Evolutionary conservation across 1,140 invertebrate genomes (phyloP), one percentile per base, ranked within the genome.

Genomic region (Anoplophora glabripennis): DNA sequence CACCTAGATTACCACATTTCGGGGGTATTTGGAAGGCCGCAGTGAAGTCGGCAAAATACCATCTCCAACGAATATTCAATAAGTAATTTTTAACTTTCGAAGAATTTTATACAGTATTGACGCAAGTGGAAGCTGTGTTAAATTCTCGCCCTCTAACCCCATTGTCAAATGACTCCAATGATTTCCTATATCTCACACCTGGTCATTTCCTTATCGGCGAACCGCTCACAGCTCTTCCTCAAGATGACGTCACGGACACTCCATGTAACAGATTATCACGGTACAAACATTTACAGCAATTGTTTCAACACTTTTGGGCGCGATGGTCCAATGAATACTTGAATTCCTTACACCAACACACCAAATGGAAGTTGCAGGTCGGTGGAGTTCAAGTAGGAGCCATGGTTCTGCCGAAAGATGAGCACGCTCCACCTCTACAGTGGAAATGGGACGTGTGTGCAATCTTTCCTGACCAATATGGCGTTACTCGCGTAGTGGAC

Each of bases 71-170:
- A 14, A 41, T 61, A 7, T 15, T 51, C 1, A 28, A 34, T 7
- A 15, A 58, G 1, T 4, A 4, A 1, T 7, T 8, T 34, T 49
- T 58, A 12, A 59, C 60, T 62, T 54, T 17, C 46, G 45, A 59
- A 28, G 28, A 62, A 53, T 53, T 68, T 8, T 59, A 28, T 42
- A 72, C 69, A 10, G 14, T 71, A 47, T 64, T 73, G 28, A 17
- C 66, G 41, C 70, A 72, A 67, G 68, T 73, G n/a, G 28, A 68
- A 72, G 59, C 61, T 63, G 35, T 36, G 71, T 28, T 59, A 69
- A 3, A 79, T 78, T 63, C 75, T 69, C 15, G 65, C 74, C 34
- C 75, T 72, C 10, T 28, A 77, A n/a, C 65, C 33, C 68, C 72
- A 18, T 37, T 77, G 1, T 68, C 69, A 5, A 56, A 61, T 40